Evolutionary conservation across 2,797 vertebrate genomes (phyloP).

Genomic region (Acestrorhynchus altus): DNA sequence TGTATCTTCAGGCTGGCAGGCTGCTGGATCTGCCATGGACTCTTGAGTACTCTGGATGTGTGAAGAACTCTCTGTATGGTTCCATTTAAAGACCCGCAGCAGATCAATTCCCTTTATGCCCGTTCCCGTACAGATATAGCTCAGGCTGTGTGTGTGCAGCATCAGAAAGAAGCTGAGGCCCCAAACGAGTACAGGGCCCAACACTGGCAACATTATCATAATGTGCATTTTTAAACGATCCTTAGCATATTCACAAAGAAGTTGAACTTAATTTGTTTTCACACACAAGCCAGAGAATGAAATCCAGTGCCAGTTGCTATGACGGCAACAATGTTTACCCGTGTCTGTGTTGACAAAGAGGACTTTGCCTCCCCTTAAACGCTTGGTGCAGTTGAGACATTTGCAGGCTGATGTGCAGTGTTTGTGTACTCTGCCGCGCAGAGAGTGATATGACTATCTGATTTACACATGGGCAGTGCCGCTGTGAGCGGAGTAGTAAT

Average conservation of each 20-base stretch:
- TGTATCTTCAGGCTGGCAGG: background rate
- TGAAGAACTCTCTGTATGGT: conserved; percentile 36
- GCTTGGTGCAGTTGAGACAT: conserved; percentile 32
- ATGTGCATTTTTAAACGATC: no score
- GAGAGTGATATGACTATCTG: background rate
- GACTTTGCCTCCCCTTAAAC: conserved; percentile 61
- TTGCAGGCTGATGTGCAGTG: conserved; percentile 28
- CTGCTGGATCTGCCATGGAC: background rate
- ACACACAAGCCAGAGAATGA: background rate
- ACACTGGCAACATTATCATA: no score
- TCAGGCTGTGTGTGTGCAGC: background rate
- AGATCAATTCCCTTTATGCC: conserved; percentile 55
- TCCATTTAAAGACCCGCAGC: conserved; percentile 43
- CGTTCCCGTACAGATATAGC: background rate
- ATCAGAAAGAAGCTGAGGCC: background rate
- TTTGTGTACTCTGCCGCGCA: conserved; percentile 26
- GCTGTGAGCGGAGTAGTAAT: background rate
- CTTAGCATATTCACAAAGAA: no score
- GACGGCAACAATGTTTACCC: conserved; percentile 67
- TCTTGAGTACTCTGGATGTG: background rate
- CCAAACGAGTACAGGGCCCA: no score
- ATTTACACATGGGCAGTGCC: background rate
- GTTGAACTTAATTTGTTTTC: no score
- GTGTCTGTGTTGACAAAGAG: conserved; percentile 59
- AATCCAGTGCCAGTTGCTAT: conserved; percentile 64